A percentile compares a stretch with the other conserved stretches of the same genome.
phyloP scores from a whole-genome alignment of 2,113 vertebrate species.

The Trogon surrucura region DNA sequence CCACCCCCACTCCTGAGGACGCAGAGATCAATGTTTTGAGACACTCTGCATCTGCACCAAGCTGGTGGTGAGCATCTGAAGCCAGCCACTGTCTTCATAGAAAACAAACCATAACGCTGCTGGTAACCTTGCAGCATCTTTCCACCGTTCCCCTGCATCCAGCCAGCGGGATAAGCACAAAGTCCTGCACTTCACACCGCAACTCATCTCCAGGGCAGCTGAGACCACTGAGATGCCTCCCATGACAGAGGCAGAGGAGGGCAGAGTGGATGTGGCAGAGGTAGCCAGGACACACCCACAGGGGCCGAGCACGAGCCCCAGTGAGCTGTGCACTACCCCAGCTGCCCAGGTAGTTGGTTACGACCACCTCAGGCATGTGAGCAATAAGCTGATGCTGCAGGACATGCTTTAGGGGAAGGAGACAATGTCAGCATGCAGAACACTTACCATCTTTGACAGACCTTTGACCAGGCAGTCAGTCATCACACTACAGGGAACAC shows the following conservation, averaged over 20 bases:
- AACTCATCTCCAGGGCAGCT: not conserved
- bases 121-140: not conserved
- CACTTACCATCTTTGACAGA: not conserved
- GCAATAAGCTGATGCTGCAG: not conserved
- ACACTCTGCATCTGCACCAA: not conserved
- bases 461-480: not conserved
- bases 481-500: not conserved
- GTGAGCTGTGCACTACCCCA: not conserved
- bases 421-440: not conserved
- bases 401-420: not conserved
- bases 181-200: not conserved
- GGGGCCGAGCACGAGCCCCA: not conserved
- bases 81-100: not conserved
- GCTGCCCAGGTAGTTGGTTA: rapidly evolving
- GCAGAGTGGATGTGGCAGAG: not conserved
- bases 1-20: not conserved
- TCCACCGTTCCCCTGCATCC: not conserved
- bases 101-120: not conserved
- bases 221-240: not conserved
- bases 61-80: not conserved
- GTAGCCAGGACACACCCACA: not conserved
- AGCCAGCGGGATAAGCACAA: not conserved
- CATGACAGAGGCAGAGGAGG: not conserved
- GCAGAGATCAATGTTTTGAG: not conserved
- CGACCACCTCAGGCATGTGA: rapidly evolving